Evolutionary conservation across 1,140 invertebrate species (phyloP).

Genomic region (Papilio polyxenes): DNA sequence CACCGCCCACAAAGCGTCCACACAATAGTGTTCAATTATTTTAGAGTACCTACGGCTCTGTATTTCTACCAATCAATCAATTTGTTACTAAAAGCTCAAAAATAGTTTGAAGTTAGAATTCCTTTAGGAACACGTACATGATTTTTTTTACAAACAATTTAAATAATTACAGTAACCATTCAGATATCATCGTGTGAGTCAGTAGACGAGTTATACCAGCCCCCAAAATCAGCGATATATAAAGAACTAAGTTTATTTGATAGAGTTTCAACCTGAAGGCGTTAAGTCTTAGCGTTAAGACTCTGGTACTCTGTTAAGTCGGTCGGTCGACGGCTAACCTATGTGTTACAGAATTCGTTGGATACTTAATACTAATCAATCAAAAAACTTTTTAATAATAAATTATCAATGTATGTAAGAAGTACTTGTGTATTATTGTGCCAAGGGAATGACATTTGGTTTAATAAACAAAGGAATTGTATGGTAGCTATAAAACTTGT

Average conservation of each 20-base stretch:
- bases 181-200: too few species aligned
- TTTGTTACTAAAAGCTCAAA: neutral
- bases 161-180: neutral
- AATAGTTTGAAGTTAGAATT: neutral
- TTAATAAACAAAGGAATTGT: constrained; percentile 65
- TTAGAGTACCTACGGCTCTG: constrained; percentile 4
- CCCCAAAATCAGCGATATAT: neutral
- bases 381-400: too few species aligned
- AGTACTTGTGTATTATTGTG: constrained; percentile 43
- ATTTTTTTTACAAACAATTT: neutral
- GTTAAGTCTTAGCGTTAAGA: neutral
- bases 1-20: neutral
- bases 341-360: too few species aligned
- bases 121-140: neutral
- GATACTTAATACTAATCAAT: too few species aligned
- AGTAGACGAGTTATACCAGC: neutral
- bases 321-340: too few species aligned
- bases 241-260: neutral
- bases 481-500: constrained; percentile 66
- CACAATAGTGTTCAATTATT: constrained; percentile 1
- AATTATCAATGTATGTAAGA: neutral
- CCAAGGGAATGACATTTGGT: constrained; percentile 51
- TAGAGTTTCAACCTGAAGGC: neutral
- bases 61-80: neutral
- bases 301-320: neutral